A percentile compares a stretch with the other conserved stretches of the same genome.
These are phyloP conservation scores for Serilophus lunatus DNA, from an alignment of 2,113 vertebrate species.

Conservation along the genomic window DNA sequence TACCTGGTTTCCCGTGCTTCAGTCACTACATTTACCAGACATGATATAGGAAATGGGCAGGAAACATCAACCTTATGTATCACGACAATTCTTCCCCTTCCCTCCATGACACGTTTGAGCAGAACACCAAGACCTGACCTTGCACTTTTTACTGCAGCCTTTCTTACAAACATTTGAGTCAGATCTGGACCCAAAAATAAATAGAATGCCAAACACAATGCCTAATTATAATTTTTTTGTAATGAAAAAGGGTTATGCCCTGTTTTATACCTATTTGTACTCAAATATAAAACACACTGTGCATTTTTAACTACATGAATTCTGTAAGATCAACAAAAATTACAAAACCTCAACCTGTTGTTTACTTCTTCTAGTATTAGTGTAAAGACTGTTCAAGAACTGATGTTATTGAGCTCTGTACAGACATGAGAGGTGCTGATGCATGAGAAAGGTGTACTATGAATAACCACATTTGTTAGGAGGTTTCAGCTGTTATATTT, in stretches of 20 bases:
- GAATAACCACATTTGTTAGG: background rate
- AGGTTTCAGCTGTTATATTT: background rate
- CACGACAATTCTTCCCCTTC: background rate
- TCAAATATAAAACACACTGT: background rate
- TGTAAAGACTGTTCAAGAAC: background rate
- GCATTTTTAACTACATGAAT: background rate
- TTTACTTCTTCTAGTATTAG: background rate
- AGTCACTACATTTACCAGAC: background rate
- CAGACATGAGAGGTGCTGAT: background rate
- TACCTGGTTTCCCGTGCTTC: background rate
- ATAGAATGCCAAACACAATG: background rate
- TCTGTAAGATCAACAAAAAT: background rate
- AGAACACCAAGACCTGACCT: background rate
- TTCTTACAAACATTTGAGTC: background rate
- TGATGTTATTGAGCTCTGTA: background rate
- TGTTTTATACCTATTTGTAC: background rate
- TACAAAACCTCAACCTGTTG: background rate
- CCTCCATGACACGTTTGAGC: background rate
- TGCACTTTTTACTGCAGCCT: background rate
- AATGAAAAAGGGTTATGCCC: background rate
- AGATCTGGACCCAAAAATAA: background rate
- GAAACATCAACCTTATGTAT: background rate
- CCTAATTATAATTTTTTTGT: background rate
- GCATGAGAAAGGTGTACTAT: background rate
- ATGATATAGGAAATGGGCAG: background rate